Evolutionary conservation across 2,888 invertebrate genomes (phyloP).

Genomic region (Dorcus parallelipipedus): DNA sequence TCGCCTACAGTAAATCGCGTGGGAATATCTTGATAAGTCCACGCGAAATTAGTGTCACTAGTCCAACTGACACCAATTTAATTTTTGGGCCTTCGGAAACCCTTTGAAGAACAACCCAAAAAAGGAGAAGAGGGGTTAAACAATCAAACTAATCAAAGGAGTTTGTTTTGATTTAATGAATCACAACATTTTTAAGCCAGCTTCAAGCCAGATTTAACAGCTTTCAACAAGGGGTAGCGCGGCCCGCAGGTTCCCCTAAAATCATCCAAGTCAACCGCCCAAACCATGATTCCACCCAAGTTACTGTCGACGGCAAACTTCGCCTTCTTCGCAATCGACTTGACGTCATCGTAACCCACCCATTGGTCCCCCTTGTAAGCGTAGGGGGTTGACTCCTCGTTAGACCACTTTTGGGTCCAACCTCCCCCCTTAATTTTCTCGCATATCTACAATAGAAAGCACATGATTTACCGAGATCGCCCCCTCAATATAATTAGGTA

Average conservation of each 20-base stretch:
- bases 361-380: conserved; percentile 40
- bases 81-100: background rate
- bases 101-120: background rate
- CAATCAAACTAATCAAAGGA: background rate
- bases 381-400: conserved; percentile 46
- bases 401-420: conserved; percentile 37
- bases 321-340: conserved; percentile 42
- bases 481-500: conserved; percentile 24
- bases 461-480: background rate
- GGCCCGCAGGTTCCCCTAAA: conserved; percentile 60
- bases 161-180: background rate
- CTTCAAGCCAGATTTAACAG: conserved; percentile 49
- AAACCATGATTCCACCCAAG: conserved; percentile 67
- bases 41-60: too few relatives aligned
- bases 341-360: conserved; percentile 46
- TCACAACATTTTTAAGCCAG: background rate
- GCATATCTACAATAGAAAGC: conserved; percentile 30
- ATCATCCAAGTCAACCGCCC: conserved; percentile 81
- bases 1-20: too few relatives aligned
- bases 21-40: too few relatives aligned
- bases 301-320: conserved; percentile 21
- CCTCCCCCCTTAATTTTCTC: conserved; percentile 26
- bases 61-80: too few relatives aligned
- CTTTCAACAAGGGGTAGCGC: conserved; percentile 58
- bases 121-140: background rate